Evolutionary conservation across 2,888 invertebrate species (phyloP).

Genomic region (Apotomis betuletana): DNA sequence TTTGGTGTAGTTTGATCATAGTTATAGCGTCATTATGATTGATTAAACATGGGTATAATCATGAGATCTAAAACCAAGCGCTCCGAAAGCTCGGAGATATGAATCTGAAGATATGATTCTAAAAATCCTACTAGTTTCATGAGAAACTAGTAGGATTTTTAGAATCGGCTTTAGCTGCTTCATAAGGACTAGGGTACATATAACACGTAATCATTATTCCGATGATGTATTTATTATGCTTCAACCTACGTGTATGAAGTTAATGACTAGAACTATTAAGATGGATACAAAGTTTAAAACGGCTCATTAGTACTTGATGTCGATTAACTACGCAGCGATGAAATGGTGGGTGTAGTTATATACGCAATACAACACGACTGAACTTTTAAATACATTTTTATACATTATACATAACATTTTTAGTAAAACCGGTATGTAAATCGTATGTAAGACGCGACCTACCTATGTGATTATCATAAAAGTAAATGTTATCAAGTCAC

Average conservation of each 20-base stretch:
- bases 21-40: no score
- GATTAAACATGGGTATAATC: no score
- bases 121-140: no score
- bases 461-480: conserved; percentile 32
- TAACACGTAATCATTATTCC: conserved; percentile 5
- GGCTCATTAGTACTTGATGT: background rate
- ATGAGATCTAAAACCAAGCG: no score
- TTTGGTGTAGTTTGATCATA: no score
- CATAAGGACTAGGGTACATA: background rate
- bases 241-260: conserved; percentile 19
- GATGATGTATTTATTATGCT: background rate
- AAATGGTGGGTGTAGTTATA: background rate
- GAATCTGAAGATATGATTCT: no score
- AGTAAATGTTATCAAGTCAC: conserved; percentile 35
- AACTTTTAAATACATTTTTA: background rate
- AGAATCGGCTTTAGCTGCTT: background rate
- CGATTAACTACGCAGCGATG: background rate
- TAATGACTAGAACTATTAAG: conserved; percentile 19
- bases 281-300: background rate
- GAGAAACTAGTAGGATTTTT: no score
- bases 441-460: conserved; percentile 3
- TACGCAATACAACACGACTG: background rate
- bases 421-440: background rate
- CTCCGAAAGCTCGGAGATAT: no score
- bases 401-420: background rate